phyloP scores from a whole-genome alignment of 2,797 vertebrate species.

The Megalops cyprinoides region DNA sequence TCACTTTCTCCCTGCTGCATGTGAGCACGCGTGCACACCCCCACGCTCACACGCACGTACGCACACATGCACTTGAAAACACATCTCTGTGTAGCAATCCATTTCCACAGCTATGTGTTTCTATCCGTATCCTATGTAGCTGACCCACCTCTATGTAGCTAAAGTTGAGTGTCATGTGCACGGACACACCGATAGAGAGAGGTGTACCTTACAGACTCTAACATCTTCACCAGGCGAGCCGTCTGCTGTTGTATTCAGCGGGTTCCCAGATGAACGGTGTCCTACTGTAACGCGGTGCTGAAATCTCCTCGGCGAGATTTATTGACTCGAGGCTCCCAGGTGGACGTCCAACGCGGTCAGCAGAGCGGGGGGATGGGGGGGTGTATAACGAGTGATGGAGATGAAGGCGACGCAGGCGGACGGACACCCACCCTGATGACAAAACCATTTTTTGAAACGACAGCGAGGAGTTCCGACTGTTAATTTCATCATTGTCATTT shows the following conservation, averaged over 20 bases:
- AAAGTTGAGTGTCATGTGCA: neutral
- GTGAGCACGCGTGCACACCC: constrained; percentile 39
- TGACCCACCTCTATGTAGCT: neutral
- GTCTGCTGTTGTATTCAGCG: constrained; percentile 64
- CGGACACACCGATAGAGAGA: constrained; percentile 17
- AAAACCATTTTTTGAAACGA: neutral
- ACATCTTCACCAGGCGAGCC: constrained; percentile 65
- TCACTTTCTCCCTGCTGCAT: neutral
- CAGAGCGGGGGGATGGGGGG: constrained; percentile 7
- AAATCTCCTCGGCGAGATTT: constrained; percentile 65
- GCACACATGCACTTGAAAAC: constrained; percentile 21
- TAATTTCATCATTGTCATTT: constrained; percentile 20
- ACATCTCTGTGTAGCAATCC: neutral
- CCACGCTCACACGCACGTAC: constrained; percentile 28
- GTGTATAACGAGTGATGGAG: neutral
- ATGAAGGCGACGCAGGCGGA: neutral
- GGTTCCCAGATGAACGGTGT: constrained; percentile 23
- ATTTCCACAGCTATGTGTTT: too few relatives aligned
- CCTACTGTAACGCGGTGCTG: constrained; percentile 37
- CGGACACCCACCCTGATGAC: neutral
- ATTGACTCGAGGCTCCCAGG: constrained; percentile 54
- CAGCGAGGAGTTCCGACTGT: neutral
- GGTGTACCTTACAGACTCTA: constrained; percentile 41
- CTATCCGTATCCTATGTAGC: too few relatives aligned
- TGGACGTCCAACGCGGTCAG: constrained; percentile 25